Percentiles rank a stretch among this genome's conserved stretches.
These are phyloP conservation scores for Dryas iulia DNA, from an alignment of 1,140 invertebrate genomes.

Conservation along the genomic window DNA sequence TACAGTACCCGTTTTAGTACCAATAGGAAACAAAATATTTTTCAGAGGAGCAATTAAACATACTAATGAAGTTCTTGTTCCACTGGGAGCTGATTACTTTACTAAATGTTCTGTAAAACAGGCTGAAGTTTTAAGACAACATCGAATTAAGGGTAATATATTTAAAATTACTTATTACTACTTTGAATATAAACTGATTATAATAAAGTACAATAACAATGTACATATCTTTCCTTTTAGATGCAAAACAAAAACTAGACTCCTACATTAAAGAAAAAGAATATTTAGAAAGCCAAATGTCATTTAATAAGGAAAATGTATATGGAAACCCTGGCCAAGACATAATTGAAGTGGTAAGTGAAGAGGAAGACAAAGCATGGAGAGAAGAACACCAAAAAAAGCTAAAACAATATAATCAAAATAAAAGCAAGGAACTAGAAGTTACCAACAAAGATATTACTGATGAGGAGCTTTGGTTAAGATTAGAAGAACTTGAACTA, in stretches of 20 bases:
- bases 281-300: conserved; percentile 75
- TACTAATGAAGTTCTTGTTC: conserved; percentile 88
- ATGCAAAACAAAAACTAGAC: conserved; percentile 78
- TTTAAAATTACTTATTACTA: too few relatives aligned
- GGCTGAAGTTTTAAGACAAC: conserved; percentile 82
- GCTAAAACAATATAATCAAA: conserved; percentile 58
- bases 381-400: conserved; percentile 67
- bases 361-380: conserved; percentile 82
- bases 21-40: conserved; percentile 84
- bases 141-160: conserved; percentile 82
- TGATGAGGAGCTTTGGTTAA: conserved; percentile 70
- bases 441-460: conserved; percentile 38
- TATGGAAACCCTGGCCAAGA: conserved; percentile 72
- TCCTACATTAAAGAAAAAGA: conserved; percentile 78
- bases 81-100: conserved; percentile 88
- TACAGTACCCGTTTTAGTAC: conserved; percentile 81
- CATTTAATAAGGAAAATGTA: conserved; percentile 68
- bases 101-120: conserved; percentile 85
- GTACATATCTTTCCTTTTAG: conserved; percentile 50
- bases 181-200: not conserved
- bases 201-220: not conserved
- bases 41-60: conserved; percentile 86
- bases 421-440: conserved; percentile 41
- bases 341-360: conserved; percentile 82
- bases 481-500: conserved; percentile 73